phyloP scores from a whole-genome alignment of 2,888 invertebrate species.

The Volucella inflata region DNA sequence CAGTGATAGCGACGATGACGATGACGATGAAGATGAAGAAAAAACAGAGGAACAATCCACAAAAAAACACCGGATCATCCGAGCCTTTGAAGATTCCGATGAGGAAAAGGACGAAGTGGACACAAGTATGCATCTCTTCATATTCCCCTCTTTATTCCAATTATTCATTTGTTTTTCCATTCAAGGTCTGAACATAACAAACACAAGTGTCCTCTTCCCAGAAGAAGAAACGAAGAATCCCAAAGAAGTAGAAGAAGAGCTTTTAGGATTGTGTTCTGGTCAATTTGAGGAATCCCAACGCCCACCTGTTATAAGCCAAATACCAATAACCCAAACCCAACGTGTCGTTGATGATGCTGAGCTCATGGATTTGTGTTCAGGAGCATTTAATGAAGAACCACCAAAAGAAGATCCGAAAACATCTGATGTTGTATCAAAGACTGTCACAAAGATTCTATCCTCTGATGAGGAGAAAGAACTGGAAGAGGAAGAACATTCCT shows the following conservation, averaged over 20 bases:
- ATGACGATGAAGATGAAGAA: conserved; percentile 74
- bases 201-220: conserved; percentile 76
- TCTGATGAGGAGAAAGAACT: conserved; percentile 83
- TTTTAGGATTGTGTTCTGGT: conserved; percentile 86
- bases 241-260: conserved; percentile 83
- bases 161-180: not conserved
- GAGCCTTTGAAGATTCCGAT: conserved; percentile 81
- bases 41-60: conserved; percentile 77
- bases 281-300: conserved; percentile 84
- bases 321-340: conserved; percentile 79
- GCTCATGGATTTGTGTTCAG: conserved; percentile 86
- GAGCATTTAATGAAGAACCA: conserved; percentile 83
- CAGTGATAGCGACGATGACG: conserved; percentile 71
- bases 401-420: not conserved
- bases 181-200: conserved; percentile 54
- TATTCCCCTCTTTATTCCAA: not conserved
- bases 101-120: conserved; percentile 79
- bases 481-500: conserved; percentile 33
- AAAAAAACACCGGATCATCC: conserved; percentile 83
- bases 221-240: conserved; percentile 76
- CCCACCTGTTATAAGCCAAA: conserved; percentile 79
- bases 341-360: conserved; percentile 83
- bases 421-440: conserved; percentile 13
- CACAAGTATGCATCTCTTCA: conserved; percentile 12
- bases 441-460: conserved; percentile 83